Evolutionary conservation across 2,888 invertebrate genomes (phyloP).

Genomic region (Trichopoda pennipes): DNA sequence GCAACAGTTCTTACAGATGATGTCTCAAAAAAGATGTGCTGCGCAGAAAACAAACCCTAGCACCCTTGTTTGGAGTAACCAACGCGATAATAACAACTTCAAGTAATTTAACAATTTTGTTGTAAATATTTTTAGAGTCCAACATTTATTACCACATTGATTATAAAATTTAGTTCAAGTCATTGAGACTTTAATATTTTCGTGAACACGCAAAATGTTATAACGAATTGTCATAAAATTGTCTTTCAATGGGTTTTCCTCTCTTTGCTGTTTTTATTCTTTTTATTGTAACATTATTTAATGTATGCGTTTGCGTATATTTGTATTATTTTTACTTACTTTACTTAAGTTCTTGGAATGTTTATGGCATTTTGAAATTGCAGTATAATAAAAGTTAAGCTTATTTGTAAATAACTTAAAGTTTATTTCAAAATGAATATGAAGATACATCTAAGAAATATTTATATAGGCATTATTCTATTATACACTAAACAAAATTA

Average conservation of each 20-base stretch:
- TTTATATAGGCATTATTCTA: neutral
- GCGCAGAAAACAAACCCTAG: too few species aligned
- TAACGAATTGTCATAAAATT: neutral
- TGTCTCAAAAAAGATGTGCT: too few species aligned
- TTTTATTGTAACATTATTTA: neutral
- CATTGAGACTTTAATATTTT: conserved; percentile 8
- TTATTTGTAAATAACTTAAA: conserved; percentile 40
- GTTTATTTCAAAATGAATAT: conserved; percentile 1
- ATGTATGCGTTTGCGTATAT: neutral
- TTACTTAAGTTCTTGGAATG: conserved; percentile 1
- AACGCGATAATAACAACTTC: too few species aligned
- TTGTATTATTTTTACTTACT: neutral
- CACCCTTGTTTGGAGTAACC: too few species aligned
- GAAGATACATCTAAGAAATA: neutral
- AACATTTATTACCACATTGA: too few species aligned
- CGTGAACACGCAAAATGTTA: neutral
- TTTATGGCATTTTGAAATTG: conserved; percentile 42
- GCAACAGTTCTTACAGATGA: too few species aligned
- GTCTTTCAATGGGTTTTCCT: neutral
- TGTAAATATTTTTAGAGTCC: too few species aligned
- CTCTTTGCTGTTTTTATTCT: conserved; percentile 11
- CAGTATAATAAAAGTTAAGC: conserved; percentile 42
- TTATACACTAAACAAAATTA: neutral
- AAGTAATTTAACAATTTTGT: too few species aligned
- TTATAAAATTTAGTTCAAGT: conserved; percentile 10